Base-by-base conservation (phyloP, 2,113 vertebrate genomes). In the Alaudala cheleensis region DNA sequence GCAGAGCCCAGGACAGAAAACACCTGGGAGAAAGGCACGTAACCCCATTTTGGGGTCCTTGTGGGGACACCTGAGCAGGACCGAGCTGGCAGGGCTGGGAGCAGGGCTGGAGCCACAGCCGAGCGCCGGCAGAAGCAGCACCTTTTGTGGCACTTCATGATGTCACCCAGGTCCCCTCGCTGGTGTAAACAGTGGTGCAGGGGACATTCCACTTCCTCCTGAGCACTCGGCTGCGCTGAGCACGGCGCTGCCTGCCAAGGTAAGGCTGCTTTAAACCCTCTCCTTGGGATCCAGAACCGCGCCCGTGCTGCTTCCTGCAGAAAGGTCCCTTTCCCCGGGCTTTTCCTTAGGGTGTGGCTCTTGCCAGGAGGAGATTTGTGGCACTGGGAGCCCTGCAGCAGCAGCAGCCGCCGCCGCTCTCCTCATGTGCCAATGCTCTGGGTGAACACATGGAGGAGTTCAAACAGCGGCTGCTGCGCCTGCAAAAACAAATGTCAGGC, bases 161-260 rank as follows among this genome's bases (percentile, higher is more conserved):
- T 79, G 58, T 95, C 87, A 84, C 1, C 6, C 88, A 81, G 77
- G 93, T 78, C 49, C 1, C 54, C 5, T 31, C 0, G 65, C 70
- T 22, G 3, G 5, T 54, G 82, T 83, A 93, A 97, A 94, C 93
- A 93, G 93, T 6, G 74, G 86, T 69, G 76, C 57, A 37, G 44
- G 18, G 23, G 20, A 56, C 81, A 10, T 39, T 64, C 22, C 58
- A 83, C 95, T 98, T 97, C 96, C 96, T 97, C 88, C 95, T n/a
- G 14, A 19, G 71, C 34, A 8, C 81, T 24, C 39, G 7, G 60
- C 14, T 23, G 64, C 50, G 14, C 90, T n/a, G 25, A 21, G 74
- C 95, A 31, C 83, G 37, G 85, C 80, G 40, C 82, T 92, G 92
- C 78, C 70, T 39, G 82, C 53, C 14, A 81, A 95, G 96, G 97